A percentile compares a stretch with the other conserved stretches of the same genome.
phyloP scores from a whole-genome alignment of 1,140 invertebrate species.

The Drosophila rhopaloa region DNA sequence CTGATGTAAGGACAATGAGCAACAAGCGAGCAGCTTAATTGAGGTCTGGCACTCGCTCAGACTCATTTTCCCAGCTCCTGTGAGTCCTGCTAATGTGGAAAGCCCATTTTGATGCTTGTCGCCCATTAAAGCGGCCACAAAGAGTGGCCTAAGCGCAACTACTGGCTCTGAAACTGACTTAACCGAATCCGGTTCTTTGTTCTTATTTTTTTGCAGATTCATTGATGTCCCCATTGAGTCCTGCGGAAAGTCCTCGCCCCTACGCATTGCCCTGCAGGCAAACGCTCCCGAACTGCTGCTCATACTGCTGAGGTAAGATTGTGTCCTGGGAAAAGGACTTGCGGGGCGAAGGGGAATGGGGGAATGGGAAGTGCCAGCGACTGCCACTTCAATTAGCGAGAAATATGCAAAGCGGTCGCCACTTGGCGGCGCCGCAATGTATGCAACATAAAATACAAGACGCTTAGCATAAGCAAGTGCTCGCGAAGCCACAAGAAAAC shows the following conservation, averaged over 20 bases:
- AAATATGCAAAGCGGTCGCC: slow-evolving; percentile 71
- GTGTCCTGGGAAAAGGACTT: slow-evolving; percentile 4
- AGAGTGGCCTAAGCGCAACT: slow-evolving; percentile 45
- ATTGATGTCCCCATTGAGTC: slow-evolving; percentile 92
- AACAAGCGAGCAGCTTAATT: slow-evolving; percentile 62
- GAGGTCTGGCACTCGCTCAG: slow-evolving; percentile 32
- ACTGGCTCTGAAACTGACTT: slow-evolving; percentile 23
- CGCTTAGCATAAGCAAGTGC: slow-evolving; percentile 80
- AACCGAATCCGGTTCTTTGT: slow-evolving; percentile 17
- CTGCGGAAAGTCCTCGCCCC: slow-evolving; percentile 88
- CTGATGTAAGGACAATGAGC: slow-evolving; percentile 12
- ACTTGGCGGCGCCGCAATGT: slow-evolving; percentile 63
- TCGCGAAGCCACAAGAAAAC: slow-evolving; percentile 30
- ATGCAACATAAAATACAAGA: slow-evolving; percentile 70
- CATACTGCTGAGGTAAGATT: slow-evolving; percentile 87
- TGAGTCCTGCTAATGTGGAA: slow-evolving; percentile 49
- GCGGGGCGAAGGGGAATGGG: too few relatives aligned
- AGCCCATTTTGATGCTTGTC: slow-evolving; percentile 46
- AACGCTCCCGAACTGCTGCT: slow-evolving; percentile 89
- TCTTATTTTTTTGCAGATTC: slow-evolving; percentile 85
- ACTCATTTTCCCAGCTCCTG: slow-evolving; percentile 17
- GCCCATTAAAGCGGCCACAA: slow-evolving; percentile 54
- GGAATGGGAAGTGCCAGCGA: slow-evolving; percentile 4
- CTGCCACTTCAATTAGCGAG: slow-evolving; percentile 72
- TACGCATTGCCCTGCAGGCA: slow-evolving; percentile 89